Conservation (phyloP, 2,888 invertebrate genomes). For the Physocephala rufipes region DNA sequence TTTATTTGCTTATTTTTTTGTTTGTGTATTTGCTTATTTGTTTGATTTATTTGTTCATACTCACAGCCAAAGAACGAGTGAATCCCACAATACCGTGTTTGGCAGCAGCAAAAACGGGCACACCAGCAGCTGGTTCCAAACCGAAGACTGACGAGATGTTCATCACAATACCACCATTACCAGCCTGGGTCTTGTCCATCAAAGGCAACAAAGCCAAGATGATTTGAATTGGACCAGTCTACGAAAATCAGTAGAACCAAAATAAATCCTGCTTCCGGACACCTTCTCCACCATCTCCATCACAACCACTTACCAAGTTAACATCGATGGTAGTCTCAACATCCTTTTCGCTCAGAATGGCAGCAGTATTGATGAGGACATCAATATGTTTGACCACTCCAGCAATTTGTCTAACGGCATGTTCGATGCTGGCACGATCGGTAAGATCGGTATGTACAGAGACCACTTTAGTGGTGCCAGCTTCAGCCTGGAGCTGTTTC, state of each 20-base stretch:
- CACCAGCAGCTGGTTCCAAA: slow-evolving; percentile 58
- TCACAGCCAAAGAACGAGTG: slow-evolving; percentile 59
- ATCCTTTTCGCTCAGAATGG: slow-evolving; percentile 59
- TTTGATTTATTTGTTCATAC: slow-evolving; percentile 19
- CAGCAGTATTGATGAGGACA: slow-evolving; percentile 59
- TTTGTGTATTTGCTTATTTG: no score
- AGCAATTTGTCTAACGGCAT: slow-evolving; percentile 53
- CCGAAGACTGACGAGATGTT: slow-evolving; percentile 62
- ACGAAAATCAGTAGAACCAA: no score
- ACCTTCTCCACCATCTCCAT: no score
- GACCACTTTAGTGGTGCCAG: slow-evolving; percentile 50
- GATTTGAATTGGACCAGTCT: slow-evolving; percentile 59
- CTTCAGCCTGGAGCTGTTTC: slow-evolving; percentile 56
- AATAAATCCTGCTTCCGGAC: no score
- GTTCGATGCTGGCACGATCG: slow-evolving; percentile 54
- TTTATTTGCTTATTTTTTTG: no score
- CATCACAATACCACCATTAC: slow-evolving; percentile 59
- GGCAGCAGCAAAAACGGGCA: slow-evolving; percentile 60
- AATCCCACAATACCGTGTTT: slow-evolving; percentile 63
- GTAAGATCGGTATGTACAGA: slow-evolving; percentile 58
- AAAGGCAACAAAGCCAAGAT: slow-evolving; percentile 56
- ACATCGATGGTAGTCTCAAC: slow-evolving; percentile 59
- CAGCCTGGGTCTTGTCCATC: slow-evolving; percentile 61
- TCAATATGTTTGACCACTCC: slow-evolving; percentile 57
- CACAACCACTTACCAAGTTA: slow-evolving; percentile 56